phyloP scores from a whole-genome alignment of 1,140 invertebrate genomes.

The Coptotermes formosanus region DNA sequence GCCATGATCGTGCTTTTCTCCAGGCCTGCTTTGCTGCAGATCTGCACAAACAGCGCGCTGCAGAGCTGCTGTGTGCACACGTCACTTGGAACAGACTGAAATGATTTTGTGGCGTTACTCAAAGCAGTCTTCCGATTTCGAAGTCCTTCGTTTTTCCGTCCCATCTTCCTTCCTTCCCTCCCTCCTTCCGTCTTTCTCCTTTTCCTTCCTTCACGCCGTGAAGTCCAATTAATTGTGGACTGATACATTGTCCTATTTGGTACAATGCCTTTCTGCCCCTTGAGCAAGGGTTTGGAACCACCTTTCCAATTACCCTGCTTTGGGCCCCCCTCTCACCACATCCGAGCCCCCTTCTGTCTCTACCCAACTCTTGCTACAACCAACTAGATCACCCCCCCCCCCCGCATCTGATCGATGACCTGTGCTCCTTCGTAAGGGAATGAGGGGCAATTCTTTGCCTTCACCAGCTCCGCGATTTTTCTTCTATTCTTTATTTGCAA shows the following conservation, averaged over 20 bases:
- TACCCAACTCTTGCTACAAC: too few relatives aligned
- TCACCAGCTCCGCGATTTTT: not conserved
- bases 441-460: not conserved
- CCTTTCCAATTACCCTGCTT: not conserved
- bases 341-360: too few relatives aligned
- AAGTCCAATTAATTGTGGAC: not conserved
- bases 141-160: too few relatives aligned
- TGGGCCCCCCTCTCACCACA: not conserved
- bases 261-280: conserved; percentile 7
- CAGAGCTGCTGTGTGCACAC: too few relatives aligned
- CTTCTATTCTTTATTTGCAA: conserved; percentile 7
- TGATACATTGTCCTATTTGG: conserved; percentile 2
- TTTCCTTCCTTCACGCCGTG: not conserved
- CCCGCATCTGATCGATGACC: not conserved
- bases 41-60: too few relatives aligned
- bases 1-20: too few relatives aligned
- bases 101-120: not conserved
- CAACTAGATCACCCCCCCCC: not conserved
- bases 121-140: not conserved
- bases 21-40: too few relatives aligned
- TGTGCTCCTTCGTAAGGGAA: not conserved
- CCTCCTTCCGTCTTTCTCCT: not conserved
- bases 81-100: not conserved
- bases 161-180: too few relatives aligned
- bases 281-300: not conserved